Base-by-base conservation (phyloP, 1,140 invertebrate genomes). In the Odontomachus brunneus region DNA sequence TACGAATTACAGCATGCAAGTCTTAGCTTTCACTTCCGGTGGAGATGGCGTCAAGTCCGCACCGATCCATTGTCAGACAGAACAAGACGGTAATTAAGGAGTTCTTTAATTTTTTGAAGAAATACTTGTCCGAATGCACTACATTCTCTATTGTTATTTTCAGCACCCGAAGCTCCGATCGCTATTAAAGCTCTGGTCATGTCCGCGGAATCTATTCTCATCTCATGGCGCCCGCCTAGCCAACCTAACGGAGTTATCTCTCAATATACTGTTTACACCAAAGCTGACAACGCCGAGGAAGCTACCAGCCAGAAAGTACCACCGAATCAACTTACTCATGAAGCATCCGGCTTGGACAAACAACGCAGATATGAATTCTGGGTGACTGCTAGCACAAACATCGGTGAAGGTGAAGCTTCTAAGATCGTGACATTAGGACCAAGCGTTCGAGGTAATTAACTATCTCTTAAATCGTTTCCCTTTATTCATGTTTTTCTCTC, bases 1-100 rank as follows among this genome's bases (percentile, higher is more conserved):
- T 92, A 99, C 98, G 0, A 99, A 99, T 94, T 99, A 99, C 94
- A 99, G 97, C 71, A 98, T 99, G 96, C 97, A 99, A 95, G 98
- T 99, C 49, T 93, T 99, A 83, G 98, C 98, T 59, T 99, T 97
- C 89, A 99, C 98, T 33, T 97, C 97, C 63, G 98, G 98, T 81
- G 99, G 99, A n/a, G 98, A 99, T 92, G 99, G 98, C 76, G 98
- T 99, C 48, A 96, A 97, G 82, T 98, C 97, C 90, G 95, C 96
- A 24, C 97, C 98, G 7, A 97, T 99, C 88, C 98, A 98, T 93
- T 98, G 98, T 90, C 97, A 98, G 93, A 99, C 98, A 62, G 97
- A 98, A 95, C 98, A 99, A 94, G 98, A 99, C 94, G 97, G 98
- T 98, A 95, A 94, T 92, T 69, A 3, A 29, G 11, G 14, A 33